phyloP scores from a whole-genome alignment of 1,140 invertebrate species.

The Microvelia longipes region DNA sequence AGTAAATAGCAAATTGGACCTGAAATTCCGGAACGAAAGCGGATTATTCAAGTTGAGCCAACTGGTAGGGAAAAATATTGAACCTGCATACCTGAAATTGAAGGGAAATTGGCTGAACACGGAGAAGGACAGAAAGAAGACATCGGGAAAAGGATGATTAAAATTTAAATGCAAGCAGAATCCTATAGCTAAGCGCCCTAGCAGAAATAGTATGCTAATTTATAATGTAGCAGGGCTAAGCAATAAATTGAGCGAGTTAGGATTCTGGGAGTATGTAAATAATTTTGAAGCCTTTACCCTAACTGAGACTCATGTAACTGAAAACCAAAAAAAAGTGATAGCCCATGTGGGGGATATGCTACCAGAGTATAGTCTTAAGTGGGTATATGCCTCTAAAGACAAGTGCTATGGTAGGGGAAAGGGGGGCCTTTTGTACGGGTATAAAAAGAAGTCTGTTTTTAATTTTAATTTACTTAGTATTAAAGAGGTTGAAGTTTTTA shows the following conservation, averaged over 20 bases:
- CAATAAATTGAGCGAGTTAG: background rate
- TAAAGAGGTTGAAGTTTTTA: background rate
- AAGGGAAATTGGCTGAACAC: background rate
- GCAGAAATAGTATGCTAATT: background rate
- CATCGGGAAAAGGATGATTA: background rate
- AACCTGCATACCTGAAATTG: background rate
- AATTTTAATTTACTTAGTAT: background rate
- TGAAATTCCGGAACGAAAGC: background rate
- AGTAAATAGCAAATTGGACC: background rate
- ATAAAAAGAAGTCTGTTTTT: background rate
- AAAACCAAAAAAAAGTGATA: background rate
- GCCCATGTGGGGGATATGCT: background rate
- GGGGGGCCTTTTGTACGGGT: background rate
- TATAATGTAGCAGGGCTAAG: background rate
- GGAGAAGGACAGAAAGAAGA: background rate
- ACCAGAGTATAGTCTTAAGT: background rate
- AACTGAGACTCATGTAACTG: background rate
- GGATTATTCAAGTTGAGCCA: background rate
- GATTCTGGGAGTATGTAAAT: background rate
- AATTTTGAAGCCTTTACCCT: background rate
- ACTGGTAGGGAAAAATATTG: background rate
- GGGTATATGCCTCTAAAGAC: background rate
- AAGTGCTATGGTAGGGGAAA: background rate
- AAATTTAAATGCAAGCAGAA: background rate
- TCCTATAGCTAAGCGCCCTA: background rate